Conservation (phyloP, 2,113 vertebrate genomes). For the Alligator sinensis region DNA sequence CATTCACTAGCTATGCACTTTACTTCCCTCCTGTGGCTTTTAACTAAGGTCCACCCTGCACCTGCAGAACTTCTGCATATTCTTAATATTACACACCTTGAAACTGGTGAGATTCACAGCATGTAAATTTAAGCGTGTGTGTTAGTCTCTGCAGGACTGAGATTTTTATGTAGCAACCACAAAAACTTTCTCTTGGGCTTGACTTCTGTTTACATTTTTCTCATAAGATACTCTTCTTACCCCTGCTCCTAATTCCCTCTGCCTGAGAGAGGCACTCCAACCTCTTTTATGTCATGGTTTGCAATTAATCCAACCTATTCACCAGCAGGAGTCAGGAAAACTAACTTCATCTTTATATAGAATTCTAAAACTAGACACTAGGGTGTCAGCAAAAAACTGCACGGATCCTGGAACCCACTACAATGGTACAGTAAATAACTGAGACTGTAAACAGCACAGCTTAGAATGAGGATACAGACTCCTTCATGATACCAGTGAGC, state of each 20-base stretch:
- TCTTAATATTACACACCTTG: not conserved
- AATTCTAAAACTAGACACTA: not conserved
- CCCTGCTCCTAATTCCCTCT: not conserved
- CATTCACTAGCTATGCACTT: too few relatives aligned
- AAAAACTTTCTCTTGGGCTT: not conserved
- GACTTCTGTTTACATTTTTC: not conserved
- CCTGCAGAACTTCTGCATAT: not conserved
- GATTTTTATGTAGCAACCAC: not conserved
- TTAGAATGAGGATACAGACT: not conserved
- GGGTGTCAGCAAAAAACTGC: not conserved
- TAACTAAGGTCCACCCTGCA: not conserved
- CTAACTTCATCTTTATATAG: not conserved
- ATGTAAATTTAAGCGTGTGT: not conserved
- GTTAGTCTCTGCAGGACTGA: not conserved
- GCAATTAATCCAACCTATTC: not conserved
- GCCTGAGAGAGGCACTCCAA: not conserved
- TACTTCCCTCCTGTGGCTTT: not conserved
- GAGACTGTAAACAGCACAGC: not conserved
- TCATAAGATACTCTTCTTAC: not conserved
- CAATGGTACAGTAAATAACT: not conserved
- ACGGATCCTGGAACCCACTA: not conserved
- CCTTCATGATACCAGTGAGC: not conserved
- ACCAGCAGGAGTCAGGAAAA: too few relatives aligned
- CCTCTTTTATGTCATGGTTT: not conserved
- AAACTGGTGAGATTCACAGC: not conserved